These are phyloP conservation scores for Eueremaeus valkanovi DNA, from an alignment of 2,888 invertebrate species.

Conservation along the genomic window DNA sequence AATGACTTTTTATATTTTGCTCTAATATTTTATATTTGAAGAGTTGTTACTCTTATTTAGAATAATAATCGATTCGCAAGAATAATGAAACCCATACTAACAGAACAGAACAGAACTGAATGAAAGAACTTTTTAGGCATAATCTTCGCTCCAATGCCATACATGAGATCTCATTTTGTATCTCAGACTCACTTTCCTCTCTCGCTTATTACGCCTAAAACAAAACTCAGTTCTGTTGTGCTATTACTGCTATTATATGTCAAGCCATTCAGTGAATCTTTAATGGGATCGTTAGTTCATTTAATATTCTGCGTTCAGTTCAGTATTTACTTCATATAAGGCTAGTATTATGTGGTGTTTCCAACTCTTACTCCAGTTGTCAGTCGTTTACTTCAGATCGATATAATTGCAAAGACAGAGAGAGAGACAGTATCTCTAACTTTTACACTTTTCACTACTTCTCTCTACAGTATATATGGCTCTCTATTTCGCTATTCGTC, in stretches of 20 bases:
- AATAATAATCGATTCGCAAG: background rate
- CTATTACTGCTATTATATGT: background rate
- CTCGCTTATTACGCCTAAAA: background rate
- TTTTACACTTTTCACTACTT: background rate
- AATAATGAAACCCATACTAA: background rate
- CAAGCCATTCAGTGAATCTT: conserved; percentile 10
- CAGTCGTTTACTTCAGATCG: background rate
- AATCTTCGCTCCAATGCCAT: background rate
- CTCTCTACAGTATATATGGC: no score
- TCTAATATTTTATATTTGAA: background rate
- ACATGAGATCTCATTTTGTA: background rate
- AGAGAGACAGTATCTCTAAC: background rate
- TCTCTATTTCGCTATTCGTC: background rate
- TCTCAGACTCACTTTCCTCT: no score
- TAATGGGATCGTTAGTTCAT: conserved; percentile 17
- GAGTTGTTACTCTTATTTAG: background rate
- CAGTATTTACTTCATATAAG: background rate
- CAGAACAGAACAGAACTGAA: no score
- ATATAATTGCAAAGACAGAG: background rate
- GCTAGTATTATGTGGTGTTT: conserved; percentile 1
- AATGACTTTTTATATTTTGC: background rate
- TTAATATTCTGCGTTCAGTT: conserved; percentile 8
- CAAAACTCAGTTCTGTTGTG: conserved; percentile 1
- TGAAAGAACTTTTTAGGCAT: background rate
- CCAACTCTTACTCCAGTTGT: background rate